Evolutionary conservation across 2,113 vertebrate species (phyloP), one percentile per base, ranked within the genome.

Genomic region (Ctenomys sociabilis): DNA sequence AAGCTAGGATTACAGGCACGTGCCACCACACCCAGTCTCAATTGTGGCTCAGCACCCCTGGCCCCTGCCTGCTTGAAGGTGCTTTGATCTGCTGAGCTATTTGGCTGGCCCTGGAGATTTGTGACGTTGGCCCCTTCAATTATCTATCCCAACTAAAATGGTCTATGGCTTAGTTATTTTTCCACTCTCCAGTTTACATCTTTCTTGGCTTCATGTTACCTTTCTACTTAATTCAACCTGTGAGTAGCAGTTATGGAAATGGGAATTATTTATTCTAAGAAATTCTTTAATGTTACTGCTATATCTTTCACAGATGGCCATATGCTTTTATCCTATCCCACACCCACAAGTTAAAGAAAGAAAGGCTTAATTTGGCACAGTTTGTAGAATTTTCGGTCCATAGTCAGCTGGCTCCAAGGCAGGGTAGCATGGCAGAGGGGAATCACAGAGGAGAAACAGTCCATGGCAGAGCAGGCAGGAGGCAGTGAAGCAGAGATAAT

Each of bases 161-260:
- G 86, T 89, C 63, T 95, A 73, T 97, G 93, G 52, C 85, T 78
- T 72, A 81, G 49, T 96, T 77, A 95, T 95, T 95, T 97, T 96
- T 89, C 91, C 82, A 90, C 59, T 96, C 63, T 93, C n/a, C 16
- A 78, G 19, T 78, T 96, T 85, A 90, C 52, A 57, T 84, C 66
- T 94, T 95, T 93, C 86, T 97, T 89, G 94, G 95, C 63, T 77
- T 96, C 90, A 85, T 49, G 78, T 63, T 91, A 66, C 90, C 43
- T 87, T 95, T 96, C 86, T 92, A 1, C 54, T 81, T 91, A 97
- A 95, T 96, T 93, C 89, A 96, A 83, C 95, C 93, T 30, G 63
- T 66, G n/a, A 91, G 78, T 89, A 70, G 32, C 26, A 85, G 26
- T 89, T 85, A 35, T 54, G 11, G 72, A 88, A 84, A 59, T 86